Conservation (phyloP, 1,140 invertebrate genomes). For the Lasioglossum albipes region DNA sequence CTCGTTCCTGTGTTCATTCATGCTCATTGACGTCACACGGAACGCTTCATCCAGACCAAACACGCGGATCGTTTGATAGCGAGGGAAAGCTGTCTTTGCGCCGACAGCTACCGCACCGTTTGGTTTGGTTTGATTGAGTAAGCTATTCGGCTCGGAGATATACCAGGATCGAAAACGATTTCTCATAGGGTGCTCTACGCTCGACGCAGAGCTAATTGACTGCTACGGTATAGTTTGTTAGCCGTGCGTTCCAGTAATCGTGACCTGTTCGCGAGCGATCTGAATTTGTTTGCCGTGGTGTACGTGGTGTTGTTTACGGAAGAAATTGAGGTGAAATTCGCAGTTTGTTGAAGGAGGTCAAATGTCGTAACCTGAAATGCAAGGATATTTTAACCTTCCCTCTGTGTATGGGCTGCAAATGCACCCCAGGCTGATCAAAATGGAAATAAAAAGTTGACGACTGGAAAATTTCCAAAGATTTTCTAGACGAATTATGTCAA, state of each 20-base stretch:
- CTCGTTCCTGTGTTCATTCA: constrained; percentile 14
- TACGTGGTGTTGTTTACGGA: no score
- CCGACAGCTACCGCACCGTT: background rate
- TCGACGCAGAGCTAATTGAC: background rate
- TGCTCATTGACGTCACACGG: background rate
- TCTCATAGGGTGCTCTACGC: background rate
- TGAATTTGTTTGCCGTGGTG: no score
- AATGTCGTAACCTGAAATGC: no score
- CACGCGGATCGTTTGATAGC: background rate
- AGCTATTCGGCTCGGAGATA: background rate
- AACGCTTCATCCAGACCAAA: background rate
- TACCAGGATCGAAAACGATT: background rate
- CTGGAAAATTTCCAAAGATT: no score
- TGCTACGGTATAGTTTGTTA: background rate
- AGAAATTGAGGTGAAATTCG: no score
- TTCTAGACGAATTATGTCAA: no score
- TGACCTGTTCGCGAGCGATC: background rate
- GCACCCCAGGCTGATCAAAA: no score
- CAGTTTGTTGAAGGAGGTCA: no score
- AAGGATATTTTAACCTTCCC: no score
- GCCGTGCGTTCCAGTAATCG: background rate
- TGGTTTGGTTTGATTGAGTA: background rate
- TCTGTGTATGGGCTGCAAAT: no score
- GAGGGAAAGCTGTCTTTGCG: background rate
- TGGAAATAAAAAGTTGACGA: no score